Percentiles rank a stretch among this genome's conserved stretches.
These are phyloP conservation scores for Brachionus koreanus DNA, from an alignment of 1,140 invertebrate species.

Conservation along the genomic window DNA sequence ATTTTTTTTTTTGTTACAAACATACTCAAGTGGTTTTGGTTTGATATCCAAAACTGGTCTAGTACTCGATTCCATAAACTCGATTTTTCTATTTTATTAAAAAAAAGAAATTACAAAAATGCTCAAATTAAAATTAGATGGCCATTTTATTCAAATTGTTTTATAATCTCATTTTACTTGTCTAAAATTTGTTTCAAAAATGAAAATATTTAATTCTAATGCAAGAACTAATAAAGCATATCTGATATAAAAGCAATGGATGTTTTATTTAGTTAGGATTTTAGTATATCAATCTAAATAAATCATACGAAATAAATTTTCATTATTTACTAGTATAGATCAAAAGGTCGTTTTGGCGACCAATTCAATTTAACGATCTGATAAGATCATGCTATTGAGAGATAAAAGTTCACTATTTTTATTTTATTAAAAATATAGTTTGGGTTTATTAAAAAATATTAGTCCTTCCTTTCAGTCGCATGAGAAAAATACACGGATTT, in stretches of 20 bases:
- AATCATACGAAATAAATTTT: not conserved
- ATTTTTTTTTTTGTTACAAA: not conserved
- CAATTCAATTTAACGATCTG: not conserved
- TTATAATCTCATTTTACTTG: not conserved
- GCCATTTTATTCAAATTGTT: not conserved
- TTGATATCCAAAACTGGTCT: not conserved
- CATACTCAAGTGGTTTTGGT: not conserved
- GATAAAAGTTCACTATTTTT: not conserved
- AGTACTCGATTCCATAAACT: conserved; percentile 1
- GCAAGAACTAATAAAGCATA: not conserved
- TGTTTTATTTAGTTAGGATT: not conserved
- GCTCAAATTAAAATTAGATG: not conserved
- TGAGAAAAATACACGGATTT: too few relatives aligned
- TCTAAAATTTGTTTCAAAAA: not conserved
- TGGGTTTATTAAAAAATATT: too few relatives aligned
- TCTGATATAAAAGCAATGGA: not conserved
- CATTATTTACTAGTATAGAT: not conserved
- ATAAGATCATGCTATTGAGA: not conserved
- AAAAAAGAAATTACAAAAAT: not conserved
- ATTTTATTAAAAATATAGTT: too few relatives aligned
- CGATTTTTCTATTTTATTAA: not conserved
- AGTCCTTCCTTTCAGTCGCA: too few relatives aligned
- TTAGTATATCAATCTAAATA: not conserved
- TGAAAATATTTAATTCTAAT: not conserved
- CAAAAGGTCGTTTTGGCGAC: not conserved